Evolutionary conservation across 2,888 invertebrate genomes (phyloP), one percentile per base, ranked within the genome.

Genomic region (Dione vanillae): DNA sequence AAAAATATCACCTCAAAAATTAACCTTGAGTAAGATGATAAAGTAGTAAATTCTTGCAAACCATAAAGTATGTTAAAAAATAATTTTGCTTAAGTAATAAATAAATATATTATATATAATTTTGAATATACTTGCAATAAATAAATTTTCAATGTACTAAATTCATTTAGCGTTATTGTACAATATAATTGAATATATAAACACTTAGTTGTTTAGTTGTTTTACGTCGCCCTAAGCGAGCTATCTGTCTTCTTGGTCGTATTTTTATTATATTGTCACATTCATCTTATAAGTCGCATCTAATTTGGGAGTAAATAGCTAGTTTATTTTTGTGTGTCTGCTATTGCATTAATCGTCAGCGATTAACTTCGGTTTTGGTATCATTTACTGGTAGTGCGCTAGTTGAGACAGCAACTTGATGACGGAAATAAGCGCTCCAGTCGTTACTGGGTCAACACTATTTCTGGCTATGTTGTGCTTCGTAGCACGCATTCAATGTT

Each of bases 401-500:
- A 77, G 80, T 80, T 76, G 80, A 81, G 81, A 78, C 84, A 79
- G 80, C 82, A 81, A 85, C 82, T 87, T 86, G 89, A 90, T 90
- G 92, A 90, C 92, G 91, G 92, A 92, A 91, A 92, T 92, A 92
- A 89, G 87, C 90, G 86, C 84, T 92, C 91, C 91, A 92, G 91
- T 84, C 87, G 87, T 90, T 88, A 91, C 83, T 93, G 88, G 92
- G 92, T 92, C 92, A 92, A 88, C 80, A 90, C 90, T 93, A 92
- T 93, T 93, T 90, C 88, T 86, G 88, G 85, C 84, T 82, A 85
- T 82, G 88, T 88, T 89, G 88, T 90, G 85, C 85, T 88, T 83
- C 83, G 75, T 76, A 86, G 84, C 84, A 84, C 85, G 87, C 87
- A 85, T 86, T 82, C 82, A 80, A 79, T 84, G 82, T 84, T 88